Conservation (phyloP, 2,888 invertebrate species). For the Hirtodrosophila cameraria region DNA sequence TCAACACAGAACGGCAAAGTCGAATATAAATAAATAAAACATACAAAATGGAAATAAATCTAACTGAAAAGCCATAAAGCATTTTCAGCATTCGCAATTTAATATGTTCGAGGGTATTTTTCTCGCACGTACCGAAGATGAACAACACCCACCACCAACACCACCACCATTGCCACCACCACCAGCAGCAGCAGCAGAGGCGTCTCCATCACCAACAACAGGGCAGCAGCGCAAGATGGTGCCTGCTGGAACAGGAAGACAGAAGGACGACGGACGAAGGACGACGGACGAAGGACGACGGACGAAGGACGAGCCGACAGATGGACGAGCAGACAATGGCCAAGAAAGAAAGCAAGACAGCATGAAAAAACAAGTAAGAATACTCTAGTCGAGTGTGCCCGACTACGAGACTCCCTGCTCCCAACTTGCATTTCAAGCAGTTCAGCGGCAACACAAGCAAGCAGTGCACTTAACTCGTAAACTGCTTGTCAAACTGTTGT, state of each 20-base stretch:
- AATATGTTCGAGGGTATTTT: conserved; percentile 82
- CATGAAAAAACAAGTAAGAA: conserved; percentile 7
- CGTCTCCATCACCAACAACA: conserved; percentile 43
- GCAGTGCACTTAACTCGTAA: too few relatives aligned
- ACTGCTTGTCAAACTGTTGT: too few relatives aligned
- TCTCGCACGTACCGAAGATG: conserved; percentile 78
- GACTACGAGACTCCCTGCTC: too few relatives aligned
- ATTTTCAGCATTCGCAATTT: conserved; percentile 83
- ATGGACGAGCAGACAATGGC: conserved; percentile 61
- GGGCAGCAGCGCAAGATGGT: conserved; percentile 70
- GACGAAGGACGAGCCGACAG: conserved; percentile 38
- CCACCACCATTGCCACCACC: conserved; percentile 22
- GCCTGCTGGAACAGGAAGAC: conserved; percentile 55
- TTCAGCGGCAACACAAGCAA: too few relatives aligned
- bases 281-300: conserved; percentile 24
- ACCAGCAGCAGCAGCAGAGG: conserved; percentile 33
- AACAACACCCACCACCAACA: conserved; percentile 76
- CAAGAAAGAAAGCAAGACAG: conserved; percentile 32
- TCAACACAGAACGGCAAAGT: conserved; percentile 71
- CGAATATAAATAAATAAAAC: conserved; percentile 82
- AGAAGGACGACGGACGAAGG: conserved; percentile 9
- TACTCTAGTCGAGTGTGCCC: too few relatives aligned
- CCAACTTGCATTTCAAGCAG: too few relatives aligned
- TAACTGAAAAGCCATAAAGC: conserved; percentile 84
- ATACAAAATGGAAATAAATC: conserved; percentile 84